phyloP scores from a whole-genome alignment of 2,888 invertebrate species.

The Itoplectis maculator region DNA sequence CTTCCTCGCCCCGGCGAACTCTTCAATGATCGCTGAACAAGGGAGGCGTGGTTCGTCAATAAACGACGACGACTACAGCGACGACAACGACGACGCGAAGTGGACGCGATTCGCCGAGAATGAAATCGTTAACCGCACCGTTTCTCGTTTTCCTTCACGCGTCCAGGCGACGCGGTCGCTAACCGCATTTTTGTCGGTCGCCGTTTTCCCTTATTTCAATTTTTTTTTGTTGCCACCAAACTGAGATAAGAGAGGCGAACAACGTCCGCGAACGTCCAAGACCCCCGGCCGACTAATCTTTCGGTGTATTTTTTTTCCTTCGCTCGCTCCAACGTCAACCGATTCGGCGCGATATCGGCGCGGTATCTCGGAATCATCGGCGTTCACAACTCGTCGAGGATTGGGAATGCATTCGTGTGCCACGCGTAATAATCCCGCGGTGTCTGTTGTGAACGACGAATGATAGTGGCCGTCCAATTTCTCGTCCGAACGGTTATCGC shows the following conservation, averaged over 20 bases:
- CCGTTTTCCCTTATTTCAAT: background rate
- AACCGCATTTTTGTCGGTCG: constrained; percentile 49
- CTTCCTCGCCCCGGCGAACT: constrained; percentile 58
- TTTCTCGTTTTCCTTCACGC: background rate
- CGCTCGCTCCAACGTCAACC: background rate
- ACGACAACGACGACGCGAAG: background rate
- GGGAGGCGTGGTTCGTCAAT: constrained; percentile 74
- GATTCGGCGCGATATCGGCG: constrained; percentile 8
- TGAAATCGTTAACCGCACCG: constrained; percentile 5
- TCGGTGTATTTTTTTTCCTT: background rate
- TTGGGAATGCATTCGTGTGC: background rate
- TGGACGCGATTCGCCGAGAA: constrained; percentile 12
- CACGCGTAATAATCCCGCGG: background rate
- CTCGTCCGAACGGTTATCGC: background rate
- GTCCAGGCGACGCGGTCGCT: constrained; percentile 27
- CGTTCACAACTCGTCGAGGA: background rate
- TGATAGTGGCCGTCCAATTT: no score
- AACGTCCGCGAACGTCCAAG: constrained; percentile 1
- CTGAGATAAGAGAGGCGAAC: constrained; percentile 8
- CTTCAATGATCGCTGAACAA: constrained; percentile 69
- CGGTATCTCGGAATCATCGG: background rate
- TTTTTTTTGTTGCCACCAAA: constrained; percentile 12
- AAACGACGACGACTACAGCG: constrained; percentile 45
- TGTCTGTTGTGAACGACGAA: background rate
- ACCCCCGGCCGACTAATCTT: constrained; percentile 12